A percentile compares a stretch with the other conserved stretches of the same genome.
Conservation (phyloP, 2,113 vertebrate genomes). For the human region GRCh38 chr15:65969501-65970000, state of each 20-base stretch:
- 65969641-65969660: not conserved
- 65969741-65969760: not conserved
- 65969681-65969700: not conserved
- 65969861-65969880: not conserved
- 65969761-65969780: not conserved
- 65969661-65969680: not conserved
- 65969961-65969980: not conserved
- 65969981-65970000: not conserved
- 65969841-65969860: not conserved
- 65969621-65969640: not conserved
- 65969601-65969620: not conserved
- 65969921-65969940: rapidly evolving
- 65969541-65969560: not conserved
- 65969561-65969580: not conserved
- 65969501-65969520: not conserved
- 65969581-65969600: not conserved
- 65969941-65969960: not conserved
- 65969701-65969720: not conserved
- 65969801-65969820: too few species aligned
- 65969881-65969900: not conserved
- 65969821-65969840: not conserved
- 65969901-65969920: not conserved
- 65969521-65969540: not conserved
- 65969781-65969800: not conserved
- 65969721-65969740: not conserved